Evolutionary conservation across 2,888 invertebrate species (phyloP).

Genomic region (Oscheius onirici): DNA sequence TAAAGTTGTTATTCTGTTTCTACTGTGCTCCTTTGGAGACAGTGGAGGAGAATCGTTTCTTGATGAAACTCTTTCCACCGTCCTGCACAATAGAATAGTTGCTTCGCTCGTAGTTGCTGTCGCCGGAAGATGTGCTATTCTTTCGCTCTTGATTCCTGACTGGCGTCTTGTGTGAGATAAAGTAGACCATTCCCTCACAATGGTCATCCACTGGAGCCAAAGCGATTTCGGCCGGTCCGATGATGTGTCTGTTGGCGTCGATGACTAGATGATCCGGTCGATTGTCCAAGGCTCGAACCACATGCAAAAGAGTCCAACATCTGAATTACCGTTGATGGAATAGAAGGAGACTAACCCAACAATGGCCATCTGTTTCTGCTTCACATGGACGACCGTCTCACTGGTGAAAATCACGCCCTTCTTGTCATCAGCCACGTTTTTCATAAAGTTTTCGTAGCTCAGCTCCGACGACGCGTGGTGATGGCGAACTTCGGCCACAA

Average conservation of each 20-base stretch:
- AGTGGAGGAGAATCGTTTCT: too few species aligned
- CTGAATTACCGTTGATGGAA: not conserved
- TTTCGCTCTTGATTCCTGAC: not conserved
- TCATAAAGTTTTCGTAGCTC: not conserved
- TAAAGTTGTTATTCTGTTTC: too few species aligned
- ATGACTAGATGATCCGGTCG: not conserved
- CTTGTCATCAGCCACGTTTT: not conserved
- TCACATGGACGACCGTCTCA: not conserved
- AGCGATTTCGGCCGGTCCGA: conserved; percentile 16
- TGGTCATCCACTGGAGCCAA: conserved; percentile 11
- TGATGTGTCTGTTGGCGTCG: conserved; percentile 1
- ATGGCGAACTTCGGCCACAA: conserved; percentile 8
- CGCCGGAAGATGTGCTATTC: not conserved
- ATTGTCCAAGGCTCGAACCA: not conserved
- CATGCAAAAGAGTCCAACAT: conserved; percentile 1
- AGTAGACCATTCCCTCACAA: conserved; percentile 3
- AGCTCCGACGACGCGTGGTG: not conserved
- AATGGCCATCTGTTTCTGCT: not conserved
- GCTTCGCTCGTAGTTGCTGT: not conserved
- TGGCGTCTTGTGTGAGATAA: not conserved
- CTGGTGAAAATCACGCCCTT: not conserved
- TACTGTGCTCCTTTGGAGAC: too few species aligned
- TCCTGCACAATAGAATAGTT: not conserved
- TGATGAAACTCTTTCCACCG: too few species aligned
- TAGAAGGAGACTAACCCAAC: conserved; percentile 2